Base-by-base conservation (phyloP, 1,140 invertebrate genomes). In the Caerostris darwini region DNA sequence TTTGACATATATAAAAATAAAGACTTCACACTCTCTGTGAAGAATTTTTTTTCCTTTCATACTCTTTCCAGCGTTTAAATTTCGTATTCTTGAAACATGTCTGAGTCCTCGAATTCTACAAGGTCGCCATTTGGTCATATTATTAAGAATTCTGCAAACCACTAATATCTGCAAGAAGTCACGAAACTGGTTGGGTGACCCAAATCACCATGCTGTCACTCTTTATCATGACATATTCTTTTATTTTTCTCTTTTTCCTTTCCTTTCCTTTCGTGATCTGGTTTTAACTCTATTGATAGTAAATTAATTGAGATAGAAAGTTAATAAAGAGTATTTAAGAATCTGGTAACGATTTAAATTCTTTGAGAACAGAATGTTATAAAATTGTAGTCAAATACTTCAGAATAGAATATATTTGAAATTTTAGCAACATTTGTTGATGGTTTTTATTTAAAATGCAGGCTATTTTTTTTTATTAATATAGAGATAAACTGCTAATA, bases 111-210 rank as follows among this genome's bases (percentile, higher is more conserved):
- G 5, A 54, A 14, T 89, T 54, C 14, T 56, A 82, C 92, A 94
- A 94, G 92, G 92, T 94, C 92, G 85, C 81, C 50, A 77, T 61
- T 81, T 56, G 86, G 17, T 69, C 64, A 12, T 77, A 34, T 7
- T 3, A 14, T 54, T 8, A 12, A 19, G 12, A 58, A 87, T 58
- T 69, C 61, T 85, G 14, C 64, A 54, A 58, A 54, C 82, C 58
- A 53, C 83, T 71, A 83, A 92, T 61, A 82, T 92, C 90, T 57
- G 14, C 34, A n/a, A 61, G 57, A 14, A 81, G 85, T 94, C 86
- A 88, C 69, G 86, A 50, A 94, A 94, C 92, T 14, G 69, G 92
- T 94, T 81, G 19, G 67, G 92, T 89, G 92, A 94, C 92, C 92
- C 86, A 94, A 89, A 88, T 94, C 82, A 19, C 12, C 56, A 10